Conservation (phyloP, 2,113 vertebrate genomes). For the Alouatta palliata region DNA sequence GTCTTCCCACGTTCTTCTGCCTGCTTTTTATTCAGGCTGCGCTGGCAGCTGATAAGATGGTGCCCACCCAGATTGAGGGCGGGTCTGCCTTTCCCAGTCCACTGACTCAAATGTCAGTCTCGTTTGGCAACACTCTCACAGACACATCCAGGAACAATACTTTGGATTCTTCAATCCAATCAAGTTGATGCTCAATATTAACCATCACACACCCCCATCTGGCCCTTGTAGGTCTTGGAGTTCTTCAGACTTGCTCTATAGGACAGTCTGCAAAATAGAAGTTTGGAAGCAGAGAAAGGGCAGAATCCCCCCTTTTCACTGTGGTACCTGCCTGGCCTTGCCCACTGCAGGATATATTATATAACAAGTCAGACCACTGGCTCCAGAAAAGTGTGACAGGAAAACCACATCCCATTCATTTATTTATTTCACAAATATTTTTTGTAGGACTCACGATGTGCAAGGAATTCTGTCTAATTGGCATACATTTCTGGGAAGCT, state of each 20-base stretch:
- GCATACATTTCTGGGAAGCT: not conserved
- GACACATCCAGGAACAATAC: too few relatives aligned
- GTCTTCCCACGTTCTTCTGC: too few relatives aligned
- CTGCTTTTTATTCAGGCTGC: too few relatives aligned
- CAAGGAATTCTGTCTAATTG: not conserved
- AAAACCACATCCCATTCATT: not conserved
- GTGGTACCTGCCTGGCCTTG: not conserved
- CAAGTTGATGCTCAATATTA: too few relatives aligned
- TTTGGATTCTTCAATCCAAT: too few relatives aligned
- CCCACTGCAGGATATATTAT: rapidly evolving
- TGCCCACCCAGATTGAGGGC: too few relatives aligned
- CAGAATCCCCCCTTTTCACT: not conserved
- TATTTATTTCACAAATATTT: not conserved
- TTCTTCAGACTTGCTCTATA: not conserved
- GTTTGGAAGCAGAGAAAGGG: not conserved
- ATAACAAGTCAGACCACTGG: not conserved
- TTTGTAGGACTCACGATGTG: not conserved
- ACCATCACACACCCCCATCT: not conserved
- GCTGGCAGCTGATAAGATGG: too few relatives aligned
- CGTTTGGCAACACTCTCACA: too few relatives aligned
- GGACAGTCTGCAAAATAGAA: not conserved
- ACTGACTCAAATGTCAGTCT: too few relatives aligned
- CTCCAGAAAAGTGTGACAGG: not conserved
- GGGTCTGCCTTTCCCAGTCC: too few relatives aligned
- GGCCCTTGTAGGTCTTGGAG: not conserved